phyloP scores from a whole-genome alignment of 2,113 vertebrate species.

The Nyctibius bracteatus region DNA sequence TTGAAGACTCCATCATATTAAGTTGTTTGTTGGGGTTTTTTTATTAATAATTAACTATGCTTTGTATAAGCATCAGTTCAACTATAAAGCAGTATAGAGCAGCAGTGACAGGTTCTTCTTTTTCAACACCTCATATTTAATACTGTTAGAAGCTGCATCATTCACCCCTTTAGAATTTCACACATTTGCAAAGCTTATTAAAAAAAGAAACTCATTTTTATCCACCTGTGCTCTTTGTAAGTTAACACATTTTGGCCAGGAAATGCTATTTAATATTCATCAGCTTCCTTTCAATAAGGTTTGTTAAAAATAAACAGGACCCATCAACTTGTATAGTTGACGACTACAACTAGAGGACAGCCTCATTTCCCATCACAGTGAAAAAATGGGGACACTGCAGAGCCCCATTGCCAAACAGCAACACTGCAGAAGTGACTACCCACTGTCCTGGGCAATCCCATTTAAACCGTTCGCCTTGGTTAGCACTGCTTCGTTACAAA shows the following conservation, averaged over 20 bases:
- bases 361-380: neutral
- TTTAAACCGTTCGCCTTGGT: neutral
- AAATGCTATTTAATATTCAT: conserved; percentile 10
- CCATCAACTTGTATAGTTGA: neutral
- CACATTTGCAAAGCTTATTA: neutral
- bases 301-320: neutral
- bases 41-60: neutral
- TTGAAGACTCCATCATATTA: neutral
- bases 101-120: neutral
- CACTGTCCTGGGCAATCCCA: neutral
- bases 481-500: neutral
- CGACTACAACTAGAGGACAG: neutral
- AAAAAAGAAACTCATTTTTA: neutral
- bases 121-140: neutral
- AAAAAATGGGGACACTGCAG: neutral
- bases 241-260: neutral
- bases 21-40: neutral
- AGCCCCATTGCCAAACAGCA: neutral
- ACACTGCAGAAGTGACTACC: neutral
- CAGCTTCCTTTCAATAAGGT: neutral
- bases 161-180: neutral
- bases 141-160: neutral
- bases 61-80: neutral
- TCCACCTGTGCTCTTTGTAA: neutral
- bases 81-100: neutral